A percentile compares a stretch with the other conserved stretches of the same genome.
Conservation (phyloP, 2,888 invertebrate species). For the Drosophila merina region DNA sequence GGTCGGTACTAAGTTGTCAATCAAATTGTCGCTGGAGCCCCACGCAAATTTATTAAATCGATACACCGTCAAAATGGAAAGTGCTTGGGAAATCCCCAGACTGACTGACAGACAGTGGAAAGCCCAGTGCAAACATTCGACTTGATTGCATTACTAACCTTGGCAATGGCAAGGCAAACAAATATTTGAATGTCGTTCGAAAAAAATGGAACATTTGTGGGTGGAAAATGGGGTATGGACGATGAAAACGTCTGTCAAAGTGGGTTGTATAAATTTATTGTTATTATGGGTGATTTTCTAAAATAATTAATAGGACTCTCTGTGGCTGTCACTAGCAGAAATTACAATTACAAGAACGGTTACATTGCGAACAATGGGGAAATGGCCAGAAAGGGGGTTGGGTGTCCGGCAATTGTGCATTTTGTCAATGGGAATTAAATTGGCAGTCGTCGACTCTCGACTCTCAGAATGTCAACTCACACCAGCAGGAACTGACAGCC, state of each 20-base stretch:
- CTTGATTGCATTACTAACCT: conserved; percentile 70
- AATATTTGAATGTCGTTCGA: conserved; percentile 73
- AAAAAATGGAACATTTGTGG: conserved; percentile 71
- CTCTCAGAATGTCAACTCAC: conserved; percentile 65
- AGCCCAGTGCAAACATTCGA: conserved; percentile 75
- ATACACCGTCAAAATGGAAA: conserved; percentile 77
- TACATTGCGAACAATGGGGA: conserved; percentile 55
- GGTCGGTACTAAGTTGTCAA: conserved; percentile 59
- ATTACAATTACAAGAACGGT: conserved; percentile 59
- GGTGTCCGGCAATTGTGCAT: conserved; percentile 71
- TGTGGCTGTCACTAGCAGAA: conserved; percentile 69
- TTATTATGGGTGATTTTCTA: conserved; percentile 77
- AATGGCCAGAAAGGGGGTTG: conserved; percentile 29
- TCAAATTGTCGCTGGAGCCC: conserved; percentile 73
- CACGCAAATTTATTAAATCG: conserved; percentile 79
- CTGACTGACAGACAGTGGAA: conserved; percentile 47
- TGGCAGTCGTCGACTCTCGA: conserved; percentile 73
- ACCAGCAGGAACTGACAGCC: conserved; percentile 42
- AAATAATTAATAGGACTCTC: conserved; percentile 69
- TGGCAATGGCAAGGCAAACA: conserved; percentile 37
- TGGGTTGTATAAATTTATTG: conserved; percentile 71
- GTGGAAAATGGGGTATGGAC: neutral
- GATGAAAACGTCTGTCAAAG: conserved; percentile 36
- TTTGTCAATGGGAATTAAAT: conserved; percentile 82
- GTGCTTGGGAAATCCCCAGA: conserved; percentile 55